A percentile compares a stretch with the other conserved stretches of the same genome.
These are phyloP conservation scores for Egretta garzetta DNA, from an alignment of 2,113 vertebrate species.

Conservation along the genomic window DNA sequence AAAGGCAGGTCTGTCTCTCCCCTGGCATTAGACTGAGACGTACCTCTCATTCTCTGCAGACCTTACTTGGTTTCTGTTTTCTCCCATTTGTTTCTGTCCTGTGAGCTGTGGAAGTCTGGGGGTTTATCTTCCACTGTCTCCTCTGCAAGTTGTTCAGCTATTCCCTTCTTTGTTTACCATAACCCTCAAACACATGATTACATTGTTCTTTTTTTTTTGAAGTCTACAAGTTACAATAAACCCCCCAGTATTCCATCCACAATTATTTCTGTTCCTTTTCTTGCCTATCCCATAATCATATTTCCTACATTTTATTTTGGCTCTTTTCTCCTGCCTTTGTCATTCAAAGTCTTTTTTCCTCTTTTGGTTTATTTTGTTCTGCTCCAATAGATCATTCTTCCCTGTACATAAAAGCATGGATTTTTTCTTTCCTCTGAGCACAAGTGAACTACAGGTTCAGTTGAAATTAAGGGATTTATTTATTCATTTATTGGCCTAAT, in stretches of 20 bases:
- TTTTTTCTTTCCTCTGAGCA: neutral
- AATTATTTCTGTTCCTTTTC: conserved; percentile 7
- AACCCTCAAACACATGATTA: neutral
- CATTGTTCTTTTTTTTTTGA: neutral
- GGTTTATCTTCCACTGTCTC: neutral
- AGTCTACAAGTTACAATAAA: neutral
- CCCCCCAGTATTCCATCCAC: neutral
- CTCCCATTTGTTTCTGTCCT: neutral
- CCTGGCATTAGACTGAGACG: neutral
- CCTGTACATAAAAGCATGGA: neutral
- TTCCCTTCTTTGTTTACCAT: neutral
- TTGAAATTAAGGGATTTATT: neutral
- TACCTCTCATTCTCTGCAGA: neutral
- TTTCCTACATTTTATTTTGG: neutral
- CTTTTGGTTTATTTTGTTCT: neutral
- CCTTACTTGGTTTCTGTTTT: neutral
- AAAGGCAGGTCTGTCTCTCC: neutral
- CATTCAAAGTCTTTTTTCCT: neutral
- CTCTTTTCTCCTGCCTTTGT: neutral
- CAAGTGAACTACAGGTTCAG: neutral
- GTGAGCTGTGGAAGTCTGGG: neutral
- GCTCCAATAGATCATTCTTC: neutral
- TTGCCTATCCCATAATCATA: neutral
- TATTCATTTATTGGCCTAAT: neutral
- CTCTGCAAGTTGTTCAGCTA: neutral